Conservation (phyloP, 2,888 invertebrate genomes). For the Cristatella mucedo region DNA sequence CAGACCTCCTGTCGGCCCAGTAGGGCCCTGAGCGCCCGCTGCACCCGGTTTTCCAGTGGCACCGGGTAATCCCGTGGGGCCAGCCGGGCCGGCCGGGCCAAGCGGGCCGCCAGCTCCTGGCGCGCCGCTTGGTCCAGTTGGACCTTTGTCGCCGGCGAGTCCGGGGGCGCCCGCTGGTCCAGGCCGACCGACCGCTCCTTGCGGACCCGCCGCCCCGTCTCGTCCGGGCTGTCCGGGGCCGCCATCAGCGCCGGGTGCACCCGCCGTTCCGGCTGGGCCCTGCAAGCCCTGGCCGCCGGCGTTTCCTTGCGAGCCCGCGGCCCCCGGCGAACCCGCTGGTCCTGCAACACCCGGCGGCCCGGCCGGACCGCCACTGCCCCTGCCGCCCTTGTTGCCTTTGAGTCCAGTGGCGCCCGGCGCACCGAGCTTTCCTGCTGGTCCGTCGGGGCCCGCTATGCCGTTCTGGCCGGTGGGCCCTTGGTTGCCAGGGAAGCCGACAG, state of each 20-base stretch:
- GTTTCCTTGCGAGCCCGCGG: too few species aligned
- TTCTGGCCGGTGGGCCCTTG: neutral
- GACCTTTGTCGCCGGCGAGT: neutral
- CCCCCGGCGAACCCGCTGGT: too few species aligned
- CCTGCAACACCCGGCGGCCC: too few species aligned
- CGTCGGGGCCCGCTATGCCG: neutral
- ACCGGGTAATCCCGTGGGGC: too few species aligned
- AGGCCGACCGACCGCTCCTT: too few species aligned
- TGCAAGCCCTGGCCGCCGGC: neutral
- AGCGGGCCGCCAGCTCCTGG: constrained; percentile 7
- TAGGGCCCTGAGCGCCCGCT: too few species aligned
- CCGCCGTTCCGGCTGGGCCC: constrained; percentile 9
- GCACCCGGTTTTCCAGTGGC: too few species aligned
- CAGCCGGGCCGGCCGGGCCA: constrained; percentile 3
- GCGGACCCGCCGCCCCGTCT: constrained; percentile 10
- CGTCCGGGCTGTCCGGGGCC: too few species aligned
- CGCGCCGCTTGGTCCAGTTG: neutral
- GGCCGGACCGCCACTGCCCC: constrained; percentile 4
- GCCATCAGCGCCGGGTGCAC: too few species aligned
- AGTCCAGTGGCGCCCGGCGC: neutral
- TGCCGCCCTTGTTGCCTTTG: constrained; percentile 7
- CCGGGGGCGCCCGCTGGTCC: too few species aligned
- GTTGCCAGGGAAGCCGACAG: neutral
- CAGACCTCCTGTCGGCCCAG: too few species aligned
- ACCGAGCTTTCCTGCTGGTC: neutral